Base-by-base conservation (phyloP, 2,797 vertebrate species). In the Chelmon rostratus region DNA sequence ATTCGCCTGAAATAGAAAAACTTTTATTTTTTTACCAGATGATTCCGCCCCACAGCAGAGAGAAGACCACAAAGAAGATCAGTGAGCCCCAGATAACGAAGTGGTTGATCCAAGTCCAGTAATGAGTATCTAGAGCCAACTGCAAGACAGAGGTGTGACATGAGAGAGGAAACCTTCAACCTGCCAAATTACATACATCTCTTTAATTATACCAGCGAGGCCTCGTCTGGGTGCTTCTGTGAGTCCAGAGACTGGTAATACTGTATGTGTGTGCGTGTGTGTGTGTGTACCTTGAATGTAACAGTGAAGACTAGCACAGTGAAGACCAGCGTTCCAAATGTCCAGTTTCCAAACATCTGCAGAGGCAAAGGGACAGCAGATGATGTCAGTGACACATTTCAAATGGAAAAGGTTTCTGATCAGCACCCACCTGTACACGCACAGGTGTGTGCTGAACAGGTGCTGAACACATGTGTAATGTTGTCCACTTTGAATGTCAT, bases 41-140 rank as follows among this genome's bases (percentile, higher is more conserved):
- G 87, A 99, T 95, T 81, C 98, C 98, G 70, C 98, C 98, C 98
- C 98, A 99, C 79, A 99, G 96, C 69, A 99, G 94, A 79, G 98
- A 99, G 95, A 99, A 99, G 87, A 97, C 86, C 54, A 99, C 92
- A 47, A 98, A 99, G 95, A 99, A 99, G 6, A 97, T 92, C 83
- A 99, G 93, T 0, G 98, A 99, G 44, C 98, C 98, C 98, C 98
- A 99, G 91, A 99, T 98, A 79, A 99, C 96, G 63, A 99, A 98
- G 81, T 99, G 98, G 93, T 99, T 99, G 93, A 99, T 97, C 98
- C 98, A 99, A 0, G 98, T 99, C 98, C 98, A 99, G 94, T 99
- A 98, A 81, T 97, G 98, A 5, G 98, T 99, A 86, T 99, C 98
- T 47, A 99, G 94, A 25, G 96, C 98, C 85, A 99, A 92, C 98